These are phyloP conservation scores for Bos indicus DNA, from an alignment of 2,113 vertebrate genomes.

Conservation along the genomic window DNA sequence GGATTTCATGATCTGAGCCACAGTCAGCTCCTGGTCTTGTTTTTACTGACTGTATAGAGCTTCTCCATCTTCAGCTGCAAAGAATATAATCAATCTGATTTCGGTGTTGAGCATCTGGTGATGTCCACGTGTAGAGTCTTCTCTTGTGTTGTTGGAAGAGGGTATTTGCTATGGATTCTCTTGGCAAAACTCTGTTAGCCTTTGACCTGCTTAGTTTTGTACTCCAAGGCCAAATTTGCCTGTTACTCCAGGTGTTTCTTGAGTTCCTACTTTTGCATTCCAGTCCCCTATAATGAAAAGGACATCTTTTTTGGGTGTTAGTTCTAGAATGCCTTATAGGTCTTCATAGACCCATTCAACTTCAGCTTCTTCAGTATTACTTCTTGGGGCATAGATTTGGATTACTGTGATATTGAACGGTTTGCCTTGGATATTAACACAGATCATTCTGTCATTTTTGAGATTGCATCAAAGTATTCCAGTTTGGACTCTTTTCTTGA, in stretches of 20 bases:
- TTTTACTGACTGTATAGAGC: background rate
- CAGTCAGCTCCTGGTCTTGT: background rate
- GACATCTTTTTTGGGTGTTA: background rate
- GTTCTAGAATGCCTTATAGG: background rate
- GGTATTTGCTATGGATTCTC: background rate
- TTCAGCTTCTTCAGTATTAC: background rate
- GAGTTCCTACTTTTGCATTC: background rate
- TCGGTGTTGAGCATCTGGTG: background rate
- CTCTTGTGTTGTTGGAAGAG: background rate
- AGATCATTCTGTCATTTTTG: background rate
- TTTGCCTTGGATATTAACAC: background rate
- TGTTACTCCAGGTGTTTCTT: background rate
- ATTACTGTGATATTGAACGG: background rate
- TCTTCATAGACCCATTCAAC: background rate
- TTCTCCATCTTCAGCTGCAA: background rate
- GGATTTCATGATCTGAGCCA: background rate
- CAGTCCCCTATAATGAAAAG: background rate
- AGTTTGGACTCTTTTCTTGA: background rate
- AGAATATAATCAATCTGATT: background rate
- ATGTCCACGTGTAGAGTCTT: background rate
- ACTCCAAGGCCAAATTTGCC: background rate
- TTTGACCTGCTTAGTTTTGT: background rate
- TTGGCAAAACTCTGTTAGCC: background rate
- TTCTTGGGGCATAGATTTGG: background rate
- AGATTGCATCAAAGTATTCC: background rate